phyloP scores from a whole-genome alignment of 2,797 vertebrate species.

The Microcaecilia unicolor region DNA sequence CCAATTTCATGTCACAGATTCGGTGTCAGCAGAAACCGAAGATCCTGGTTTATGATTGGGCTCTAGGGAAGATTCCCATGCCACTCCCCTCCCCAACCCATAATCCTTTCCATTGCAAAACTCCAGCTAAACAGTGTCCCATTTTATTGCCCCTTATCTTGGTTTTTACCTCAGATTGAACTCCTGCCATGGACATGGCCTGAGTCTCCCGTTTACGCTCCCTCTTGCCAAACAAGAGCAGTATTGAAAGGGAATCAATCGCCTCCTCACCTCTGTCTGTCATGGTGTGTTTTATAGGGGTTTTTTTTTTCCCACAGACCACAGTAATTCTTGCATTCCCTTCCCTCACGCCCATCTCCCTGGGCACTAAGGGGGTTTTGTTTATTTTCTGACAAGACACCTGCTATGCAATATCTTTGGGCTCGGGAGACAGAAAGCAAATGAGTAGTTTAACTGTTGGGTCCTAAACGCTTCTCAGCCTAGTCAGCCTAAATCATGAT shows the following conservation, averaged over 20 bases:
- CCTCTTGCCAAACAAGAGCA: conserved; percentile 21
- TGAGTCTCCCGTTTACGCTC: conserved; percentile 40
- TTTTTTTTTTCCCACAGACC: conserved; percentile 32
- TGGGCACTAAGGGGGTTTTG: conserved; percentile 17
- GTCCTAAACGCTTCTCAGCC: too few relatives aligned
- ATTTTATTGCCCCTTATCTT: conserved; percentile 48
- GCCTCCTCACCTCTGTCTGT: conserved; percentile 43
- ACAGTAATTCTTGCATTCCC: conserved; percentile 26
- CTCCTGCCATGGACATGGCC: conserved; percentile 56
- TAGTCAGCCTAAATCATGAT: too few relatives aligned
- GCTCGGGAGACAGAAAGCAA: too few relatives aligned
- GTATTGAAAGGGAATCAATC: conserved; percentile 38
- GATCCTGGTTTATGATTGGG: too few relatives aligned
- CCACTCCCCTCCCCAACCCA: too few relatives aligned
- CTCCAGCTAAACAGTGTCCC: not conserved
- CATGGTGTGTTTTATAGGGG: conserved; percentile 45
- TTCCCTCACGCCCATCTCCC: conserved; percentile 9
- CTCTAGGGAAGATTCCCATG: too few relatives aligned
- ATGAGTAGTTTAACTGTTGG: too few relatives aligned
- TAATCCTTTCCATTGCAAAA: accelerated
- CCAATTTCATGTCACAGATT: too few relatives aligned
- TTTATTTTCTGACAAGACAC: conserved; percentile 19
- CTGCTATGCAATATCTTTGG: too few relatives aligned
- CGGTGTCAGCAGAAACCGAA: too few relatives aligned
- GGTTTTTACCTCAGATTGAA: conserved; percentile 69